These are phyloP conservation scores for Cryptomyrus ogoouensis DNA, from an alignment of 2,113 vertebrate species.

Conservation along the genomic window DNA sequence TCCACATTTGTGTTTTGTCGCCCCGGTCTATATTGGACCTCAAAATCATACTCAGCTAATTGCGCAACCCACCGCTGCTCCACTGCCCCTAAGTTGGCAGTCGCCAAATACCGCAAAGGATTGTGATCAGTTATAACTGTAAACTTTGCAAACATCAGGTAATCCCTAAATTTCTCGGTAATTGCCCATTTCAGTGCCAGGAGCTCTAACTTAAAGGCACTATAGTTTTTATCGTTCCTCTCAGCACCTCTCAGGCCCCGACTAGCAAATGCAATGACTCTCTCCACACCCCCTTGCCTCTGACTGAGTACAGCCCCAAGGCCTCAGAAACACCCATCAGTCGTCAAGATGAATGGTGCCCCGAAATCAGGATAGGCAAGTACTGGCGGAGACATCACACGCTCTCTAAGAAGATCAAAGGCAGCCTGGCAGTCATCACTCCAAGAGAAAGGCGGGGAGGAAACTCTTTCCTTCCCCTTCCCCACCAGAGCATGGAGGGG, in stretches of 20 bases:
- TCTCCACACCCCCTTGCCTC: neutral
- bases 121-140: neutral
- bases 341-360: neutral
- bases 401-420: neutral
- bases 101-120: neutral
- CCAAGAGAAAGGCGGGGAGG: neutral
- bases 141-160: neutral
- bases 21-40: constrained; percentile 22
- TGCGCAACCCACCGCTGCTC: constrained; percentile 27
- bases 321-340: neutral
- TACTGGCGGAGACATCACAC: neutral
- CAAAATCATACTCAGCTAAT: constrained; percentile 23
- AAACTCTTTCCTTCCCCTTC: neutral
- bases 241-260: neutral
- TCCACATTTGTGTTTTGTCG: constrained; percentile 15
- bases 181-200: no score
- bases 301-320: neutral
- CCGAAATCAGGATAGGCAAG: neutral
- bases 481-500: neutral
- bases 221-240: no score
- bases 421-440: neutral
- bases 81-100: constrained; percentile 13
- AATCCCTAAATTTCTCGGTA: neutral
- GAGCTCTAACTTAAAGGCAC: no score
- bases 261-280: neutral